phyloP scores from a whole-genome alignment of 2,797 vertebrate genomes.

The Acipenser transmontanus region DNA sequence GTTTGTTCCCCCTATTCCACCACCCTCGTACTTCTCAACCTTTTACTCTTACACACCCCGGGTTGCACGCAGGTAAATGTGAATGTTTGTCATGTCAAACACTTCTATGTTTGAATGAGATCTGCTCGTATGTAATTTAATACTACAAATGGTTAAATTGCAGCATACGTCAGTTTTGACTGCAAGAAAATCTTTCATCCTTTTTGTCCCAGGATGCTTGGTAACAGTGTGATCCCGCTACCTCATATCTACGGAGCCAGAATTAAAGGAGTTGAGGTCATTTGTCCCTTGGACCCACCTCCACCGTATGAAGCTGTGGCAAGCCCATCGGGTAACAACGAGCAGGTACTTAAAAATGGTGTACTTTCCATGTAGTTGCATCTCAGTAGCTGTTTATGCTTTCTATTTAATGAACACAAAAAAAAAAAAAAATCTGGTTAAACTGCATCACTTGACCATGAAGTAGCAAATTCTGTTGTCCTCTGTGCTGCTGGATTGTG shows the following conservation, averaged over 20 bases:
- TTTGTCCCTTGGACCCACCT: constrained; percentile 68
- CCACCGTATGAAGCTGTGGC: constrained; percentile 68
- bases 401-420: too few species aligned
- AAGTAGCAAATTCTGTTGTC: too few species aligned
- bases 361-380: too few species aligned
- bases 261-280: constrained; percentile 69
- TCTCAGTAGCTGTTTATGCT: too few species aligned
- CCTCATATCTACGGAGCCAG: constrained; percentile 60
- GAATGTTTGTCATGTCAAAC: background rate
- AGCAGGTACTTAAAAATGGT: constrained; percentile 42
- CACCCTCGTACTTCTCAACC: constrained; percentile 76
- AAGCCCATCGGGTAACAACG: constrained; percentile 27
- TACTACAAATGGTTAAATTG: constrained; percentile 1
- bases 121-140: too few species aligned
- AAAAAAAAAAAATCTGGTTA: too few species aligned
- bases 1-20: constrained; percentile 68
- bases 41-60: constrained; percentile 60
- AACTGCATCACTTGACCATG: too few species aligned
- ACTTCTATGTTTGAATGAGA: too few species aligned
- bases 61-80: constrained; percentile 56
- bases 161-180: constrained; percentile 19
- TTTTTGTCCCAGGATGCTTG: constrained; percentile 53
- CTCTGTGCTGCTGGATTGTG: too few species aligned
- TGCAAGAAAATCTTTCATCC: constrained; percentile 1
- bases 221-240: constrained; percentile 60